Conservation (phyloP, 2,888 invertebrate species). For the Xylophagus ater region DNA sequence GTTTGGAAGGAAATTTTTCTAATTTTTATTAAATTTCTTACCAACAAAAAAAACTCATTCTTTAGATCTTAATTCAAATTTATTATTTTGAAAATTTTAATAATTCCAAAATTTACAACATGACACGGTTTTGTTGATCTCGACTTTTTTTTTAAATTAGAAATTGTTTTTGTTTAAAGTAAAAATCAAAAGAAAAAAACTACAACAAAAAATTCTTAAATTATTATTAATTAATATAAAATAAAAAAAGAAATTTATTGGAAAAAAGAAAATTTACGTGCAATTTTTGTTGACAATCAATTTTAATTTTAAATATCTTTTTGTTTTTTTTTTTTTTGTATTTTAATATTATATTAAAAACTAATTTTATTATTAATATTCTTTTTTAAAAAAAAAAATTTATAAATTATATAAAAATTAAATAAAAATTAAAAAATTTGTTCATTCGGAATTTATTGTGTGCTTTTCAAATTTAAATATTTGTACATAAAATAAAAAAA, state of each 20-base stretch:
- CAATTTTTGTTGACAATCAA: slow-evolving; percentile 27
- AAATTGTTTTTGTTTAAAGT: slow-evolving; percentile 5
- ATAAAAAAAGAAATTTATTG: slow-evolving; percentile 4
- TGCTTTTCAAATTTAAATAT: slow-evolving; percentile 10
- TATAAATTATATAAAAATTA: slow-evolving; percentile 19
- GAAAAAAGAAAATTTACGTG: slow-evolving; percentile 18
- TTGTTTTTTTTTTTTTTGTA: slow-evolving; percentile 1
- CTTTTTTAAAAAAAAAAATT: slow-evolving; percentile 22
- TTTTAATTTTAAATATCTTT: too few relatives aligned
- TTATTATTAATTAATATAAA: slow-evolving; percentile 10
- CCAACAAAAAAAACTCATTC: too few relatives aligned
- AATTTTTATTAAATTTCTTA: too few relatives aligned
- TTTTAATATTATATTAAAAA: not conserved
- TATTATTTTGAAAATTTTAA: too few relatives aligned
- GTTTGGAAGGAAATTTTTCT: too few relatives aligned
- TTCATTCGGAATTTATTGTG: slow-evolving; percentile 10
- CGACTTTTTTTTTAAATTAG: slow-evolving; percentile 1
- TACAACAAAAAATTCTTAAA: slow-evolving; percentile 12
- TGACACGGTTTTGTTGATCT: slow-evolving; percentile 11
- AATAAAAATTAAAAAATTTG: not conserved
- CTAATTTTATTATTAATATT: slow-evolving; percentile 16
- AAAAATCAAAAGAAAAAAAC: slow-evolving; percentile 1
- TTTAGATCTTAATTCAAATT: too few relatives aligned
- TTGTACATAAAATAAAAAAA: slow-evolving; percentile 8
- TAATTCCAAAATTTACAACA: too few relatives aligned